Conservation (phyloP, 2,113 vertebrate species). For the Heliornis fulica region DNA sequence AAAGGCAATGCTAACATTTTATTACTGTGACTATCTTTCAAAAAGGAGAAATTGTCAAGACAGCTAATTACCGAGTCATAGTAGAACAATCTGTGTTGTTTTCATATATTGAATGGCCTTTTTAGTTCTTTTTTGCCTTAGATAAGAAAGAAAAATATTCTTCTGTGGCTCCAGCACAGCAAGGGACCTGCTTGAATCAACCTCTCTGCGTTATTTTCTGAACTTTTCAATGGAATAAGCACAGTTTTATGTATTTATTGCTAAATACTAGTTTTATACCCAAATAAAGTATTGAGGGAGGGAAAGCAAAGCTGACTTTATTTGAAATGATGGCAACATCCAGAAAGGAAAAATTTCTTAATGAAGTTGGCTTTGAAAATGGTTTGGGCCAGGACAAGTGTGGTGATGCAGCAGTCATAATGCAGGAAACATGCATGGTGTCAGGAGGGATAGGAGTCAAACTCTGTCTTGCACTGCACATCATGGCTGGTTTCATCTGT, state of each 20-base stretch:
- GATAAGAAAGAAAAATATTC: background rate
- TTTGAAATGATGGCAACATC: background rate
- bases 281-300: background rate
- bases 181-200: background rate
- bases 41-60: background rate
- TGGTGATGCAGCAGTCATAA: background rate
- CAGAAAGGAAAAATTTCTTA: background rate
- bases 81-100: background rate
- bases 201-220: background rate
- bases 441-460: background rate
- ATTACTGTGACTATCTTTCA: background rate
- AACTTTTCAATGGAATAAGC: background rate
- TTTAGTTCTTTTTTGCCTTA: background rate
- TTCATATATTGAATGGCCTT: background rate
- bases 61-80: background rate
- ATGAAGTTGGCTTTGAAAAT: background rate
- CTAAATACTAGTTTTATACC: background rate
- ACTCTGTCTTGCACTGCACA: background rate
- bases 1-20: background rate
- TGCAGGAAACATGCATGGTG: rapidly evolving
- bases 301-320: background rate
- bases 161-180: background rate
- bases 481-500: background rate
- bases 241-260: background rate
- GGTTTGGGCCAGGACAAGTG: rapidly evolving